Evolutionary conservation across 2,797 vertebrate genomes (phyloP).

Genomic region (Rhinichthys osculus): DNA sequence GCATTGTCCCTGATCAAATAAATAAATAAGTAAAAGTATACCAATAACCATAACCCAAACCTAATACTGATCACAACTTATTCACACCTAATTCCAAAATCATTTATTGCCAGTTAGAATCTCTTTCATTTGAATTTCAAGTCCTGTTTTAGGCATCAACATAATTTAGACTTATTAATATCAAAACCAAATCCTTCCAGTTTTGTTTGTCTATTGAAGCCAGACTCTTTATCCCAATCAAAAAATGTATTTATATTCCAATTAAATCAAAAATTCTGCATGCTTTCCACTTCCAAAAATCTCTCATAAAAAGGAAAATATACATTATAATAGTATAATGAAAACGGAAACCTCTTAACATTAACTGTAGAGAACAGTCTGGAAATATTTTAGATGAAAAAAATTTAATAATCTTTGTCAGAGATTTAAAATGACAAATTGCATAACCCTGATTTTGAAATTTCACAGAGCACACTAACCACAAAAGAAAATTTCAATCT

Average conservation of each 20-base stretch:
- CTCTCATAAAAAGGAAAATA: not conserved
- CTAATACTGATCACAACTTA: not conserved
- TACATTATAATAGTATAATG: not conserved
- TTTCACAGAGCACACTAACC: not conserved
- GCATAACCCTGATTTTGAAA: conserved; percentile 4
- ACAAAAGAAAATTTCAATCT: not conserved
- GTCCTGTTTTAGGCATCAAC: not conserved
- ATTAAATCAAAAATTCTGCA: not conserved
- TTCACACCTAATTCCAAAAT: not conserved
- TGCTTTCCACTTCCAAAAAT: not conserved
- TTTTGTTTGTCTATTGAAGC: not conserved
- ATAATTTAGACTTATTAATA: not conserved
- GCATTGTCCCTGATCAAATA: too few relatives aligned
- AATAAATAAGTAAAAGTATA: not conserved
- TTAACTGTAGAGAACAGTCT: not conserved
- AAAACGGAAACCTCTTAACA: not conserved
- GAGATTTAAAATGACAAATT: conserved; percentile 2
- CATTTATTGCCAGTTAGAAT: not conserved
- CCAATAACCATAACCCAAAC: not conserved
- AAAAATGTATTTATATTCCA: not conserved
- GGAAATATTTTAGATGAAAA: not conserved
- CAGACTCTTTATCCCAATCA: not conserved
- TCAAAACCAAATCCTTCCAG: not conserved
- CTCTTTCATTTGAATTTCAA: not conserved
- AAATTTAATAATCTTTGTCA: not conserved